These are phyloP conservation scores for Apaloderma vittatum DNA, from an alignment of 2,113 vertebrate species.

Conservation along the genomic window DNA sequence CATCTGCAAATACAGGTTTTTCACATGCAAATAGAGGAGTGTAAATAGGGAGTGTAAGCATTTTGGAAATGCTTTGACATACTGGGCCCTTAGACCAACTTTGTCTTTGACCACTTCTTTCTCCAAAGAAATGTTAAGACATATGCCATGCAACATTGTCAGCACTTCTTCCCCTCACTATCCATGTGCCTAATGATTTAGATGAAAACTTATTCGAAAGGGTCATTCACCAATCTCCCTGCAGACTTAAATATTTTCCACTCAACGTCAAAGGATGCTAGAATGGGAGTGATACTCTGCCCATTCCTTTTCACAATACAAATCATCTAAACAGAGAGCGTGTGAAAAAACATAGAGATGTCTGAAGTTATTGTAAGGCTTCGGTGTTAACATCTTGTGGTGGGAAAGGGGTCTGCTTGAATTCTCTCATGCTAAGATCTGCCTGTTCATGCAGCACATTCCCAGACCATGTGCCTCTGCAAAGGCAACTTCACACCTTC, in stretches of 20 bases:
- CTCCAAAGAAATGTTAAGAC: constrained; percentile 35
- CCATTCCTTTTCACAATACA: neutral
- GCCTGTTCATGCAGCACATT: neutral
- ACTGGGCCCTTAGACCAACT: neutral
- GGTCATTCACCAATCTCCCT: constrained; percentile 33
- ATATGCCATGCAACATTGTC: constrained; percentile 16
- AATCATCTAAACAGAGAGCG: neutral
- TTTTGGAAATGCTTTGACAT: constrained; percentile 57
- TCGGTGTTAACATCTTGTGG: neutral
- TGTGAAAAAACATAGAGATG: neutral
- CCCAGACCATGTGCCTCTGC: neutral
- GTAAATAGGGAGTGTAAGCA: neutral
- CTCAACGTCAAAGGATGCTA: neutral
- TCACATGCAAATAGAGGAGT: constrained; percentile 57
- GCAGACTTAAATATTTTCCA: constrained; percentile 29
- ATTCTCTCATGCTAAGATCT: neutral
- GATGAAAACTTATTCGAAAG: constrained; percentile 38
- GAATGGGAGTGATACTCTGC: neutral
- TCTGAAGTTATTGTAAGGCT: neutral
- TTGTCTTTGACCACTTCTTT: constrained; percentile 18
- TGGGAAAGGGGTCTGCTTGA: neutral
- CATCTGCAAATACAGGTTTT: constrained; percentile 51
- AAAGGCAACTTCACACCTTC: neutral
- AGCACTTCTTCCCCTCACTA: neutral
- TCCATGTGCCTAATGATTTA: neutral